Base-by-base conservation (phyloP, 2,888 invertebrate genomes). In the Mesoligia furuncula region DNA sequence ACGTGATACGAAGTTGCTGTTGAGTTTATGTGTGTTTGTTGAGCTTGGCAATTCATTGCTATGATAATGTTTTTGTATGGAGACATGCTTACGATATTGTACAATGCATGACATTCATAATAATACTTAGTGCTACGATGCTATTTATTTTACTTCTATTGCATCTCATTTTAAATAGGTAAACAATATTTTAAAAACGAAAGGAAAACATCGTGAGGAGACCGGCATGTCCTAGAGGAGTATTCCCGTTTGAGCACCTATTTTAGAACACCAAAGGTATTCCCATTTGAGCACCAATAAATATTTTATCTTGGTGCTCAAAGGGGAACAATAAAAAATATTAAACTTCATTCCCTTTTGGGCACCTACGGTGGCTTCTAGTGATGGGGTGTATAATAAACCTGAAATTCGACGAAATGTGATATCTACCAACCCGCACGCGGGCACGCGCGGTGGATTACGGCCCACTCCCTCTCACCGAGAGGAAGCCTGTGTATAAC, bases 1-100 rank as follows among this genome's bases (percentile, higher is more conserved):
- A 80, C 80, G 70, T 76, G 77, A 79, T 82, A 77, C 20, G 42
- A 27, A 42, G 61, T 67, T 20, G 59, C 66, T 74, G 69, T 81
- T 85, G 78, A 76, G 57, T n/a, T 3, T 51, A n/a, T 13, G 11
- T 57, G 11, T 57, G 11, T 54, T 11, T 59, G 13, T 54, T 57
- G 36, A 59, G 36, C 24, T 45, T 62, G 20, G 31, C 72, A 20
- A 36, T 48, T 70, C 48, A 75, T 61, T 27, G 54, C 36, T 81
- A 75, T 54, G 73, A 69, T 59, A 51, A 36, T 27, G 4, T 27
- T 54, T 39, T 81, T 65, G 9, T 57, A 17, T n/a, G 27, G 11
- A 45, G n/a, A 54, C 71, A 48, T 0, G 39, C 24, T 27, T 51
- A 8, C 39, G 4, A 57, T 51, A 70, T 24, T 39, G 1, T 51